phyloP scores from a whole-genome alignment of 1,140 invertebrate species.

The Diachasma alloeum region DNA sequence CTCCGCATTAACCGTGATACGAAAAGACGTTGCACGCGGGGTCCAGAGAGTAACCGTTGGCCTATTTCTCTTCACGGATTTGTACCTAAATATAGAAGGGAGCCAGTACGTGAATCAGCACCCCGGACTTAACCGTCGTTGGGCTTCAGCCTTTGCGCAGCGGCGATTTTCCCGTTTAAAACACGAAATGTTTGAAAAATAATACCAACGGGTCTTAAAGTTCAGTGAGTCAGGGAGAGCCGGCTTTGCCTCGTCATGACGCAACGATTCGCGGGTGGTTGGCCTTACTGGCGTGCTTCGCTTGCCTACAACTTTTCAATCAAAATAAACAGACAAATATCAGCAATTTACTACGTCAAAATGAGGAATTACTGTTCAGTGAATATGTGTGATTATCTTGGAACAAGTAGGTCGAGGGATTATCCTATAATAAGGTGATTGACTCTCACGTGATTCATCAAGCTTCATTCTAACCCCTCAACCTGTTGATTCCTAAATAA shows the following conservation, averaged over 20 bases:
- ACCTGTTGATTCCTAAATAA: background rate
- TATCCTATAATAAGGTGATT: background rate
- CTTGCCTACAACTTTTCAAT: background rate
- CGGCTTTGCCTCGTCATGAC: background rate
- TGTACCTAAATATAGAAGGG: constrained; percentile 53
- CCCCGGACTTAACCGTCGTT: background rate
- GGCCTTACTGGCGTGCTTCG: background rate
- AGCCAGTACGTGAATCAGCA: background rate
- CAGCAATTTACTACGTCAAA: background rate
- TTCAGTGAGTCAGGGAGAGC: background rate
- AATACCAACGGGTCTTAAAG: background rate
- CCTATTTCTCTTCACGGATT: constrained; percentile 55
- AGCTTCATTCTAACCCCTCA: background rate
- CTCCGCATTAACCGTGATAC: constrained; percentile 41
- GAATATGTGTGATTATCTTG: background rate
- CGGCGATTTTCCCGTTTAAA: background rate
- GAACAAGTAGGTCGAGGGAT: background rate
- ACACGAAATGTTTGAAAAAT: background rate
- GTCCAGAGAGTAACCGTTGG: constrained; percentile 45
- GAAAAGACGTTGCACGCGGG: background rate
- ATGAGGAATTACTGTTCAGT: background rate
- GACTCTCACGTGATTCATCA: background rate
- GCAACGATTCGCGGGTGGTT: background rate
- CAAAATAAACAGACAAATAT: background rate
- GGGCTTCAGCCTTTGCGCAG: background rate